Base-by-base conservation (phyloP, 2,113 vertebrate species). In the Plectropomus leopardus region DNA sequence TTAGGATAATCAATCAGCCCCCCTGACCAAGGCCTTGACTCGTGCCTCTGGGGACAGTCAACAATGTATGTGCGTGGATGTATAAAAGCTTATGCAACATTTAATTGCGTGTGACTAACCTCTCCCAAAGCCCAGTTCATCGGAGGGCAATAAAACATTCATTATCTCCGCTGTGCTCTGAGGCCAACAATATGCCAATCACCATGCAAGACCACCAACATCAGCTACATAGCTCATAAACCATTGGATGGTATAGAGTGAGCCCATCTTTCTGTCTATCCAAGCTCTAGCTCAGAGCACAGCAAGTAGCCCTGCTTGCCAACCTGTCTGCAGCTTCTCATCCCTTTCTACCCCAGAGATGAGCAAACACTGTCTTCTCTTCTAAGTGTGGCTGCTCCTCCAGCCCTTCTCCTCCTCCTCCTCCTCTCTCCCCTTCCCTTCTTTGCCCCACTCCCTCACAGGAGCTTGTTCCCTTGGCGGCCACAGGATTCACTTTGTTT, bases 401-500 rank as follows among this genome's bases (percentile, higher is more conserved):
- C 17, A 72, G 76, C 21, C 66, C 21, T 72, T 61, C 59, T 76
- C 51, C 63, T 67, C 24, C 67, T 58, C 47, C 17, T 44, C 72
- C 42, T 30, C 66, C 42, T 15, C 61, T 24, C 47, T 78, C 10
- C 32, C 8, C 64, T 55, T 36, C 59, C 55, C 42, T 30, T 34
- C 58, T 60, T 53, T 26, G 65, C 51, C 48, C 58, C 30, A 13
- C 67, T 51, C 69, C 68, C 84, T 84, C 77, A 40, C 80, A 79
- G 83, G 76, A 88, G 76, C 89, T 48, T 53, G 76, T 75, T 92
- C 90, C 89, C 93, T 86, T 72, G 61, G 88, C 55, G 76, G 89
- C 85, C 86, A 82, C 60, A 55, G 82, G 89, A 92, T 93, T 91
- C 87, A 80, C 90, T 92, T 88, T 88, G 91, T 92, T 93, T 94